These are phyloP conservation scores for Phortica okadai DNA, from an alignment of 2,888 invertebrate genomes.

Conservation along the genomic window DNA sequence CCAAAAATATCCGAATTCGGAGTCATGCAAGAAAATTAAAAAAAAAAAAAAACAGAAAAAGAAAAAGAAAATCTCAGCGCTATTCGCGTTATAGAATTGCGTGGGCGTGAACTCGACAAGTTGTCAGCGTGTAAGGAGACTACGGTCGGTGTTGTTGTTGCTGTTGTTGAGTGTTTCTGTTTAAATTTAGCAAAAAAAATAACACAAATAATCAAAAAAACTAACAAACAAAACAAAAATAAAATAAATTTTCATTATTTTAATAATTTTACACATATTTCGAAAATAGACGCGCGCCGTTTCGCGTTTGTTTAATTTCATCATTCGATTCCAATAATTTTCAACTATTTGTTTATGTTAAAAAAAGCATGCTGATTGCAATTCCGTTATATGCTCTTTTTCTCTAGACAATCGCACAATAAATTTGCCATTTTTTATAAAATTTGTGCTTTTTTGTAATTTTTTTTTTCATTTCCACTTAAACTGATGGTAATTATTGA, in stretches of 20 bases:
- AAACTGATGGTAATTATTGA: too few relatives aligned
- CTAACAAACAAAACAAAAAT: conserved; percentile 11
- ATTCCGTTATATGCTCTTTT: neutral
- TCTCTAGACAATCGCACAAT: neutral
- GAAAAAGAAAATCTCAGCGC: neutral
- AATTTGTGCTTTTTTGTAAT: too few relatives aligned
- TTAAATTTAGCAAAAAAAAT: conserved; percentile 59
- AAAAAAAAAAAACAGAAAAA: neutral
- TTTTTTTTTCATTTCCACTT: too few relatives aligned
- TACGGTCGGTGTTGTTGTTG: conserved; percentile 39
- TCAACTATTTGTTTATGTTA: neutral
- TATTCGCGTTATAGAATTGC: conserved; percentile 30
- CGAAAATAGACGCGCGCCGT: conserved; percentile 46
- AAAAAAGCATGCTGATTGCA: neutral
- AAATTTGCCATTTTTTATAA: too few relatives aligned
- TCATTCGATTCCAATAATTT: conserved; percentile 21
- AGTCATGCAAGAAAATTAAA: conserved; percentile 55
- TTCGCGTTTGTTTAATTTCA: conserved; percentile 13
- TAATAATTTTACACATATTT: conserved; percentile 56
- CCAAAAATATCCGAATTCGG: conserved; percentile 74
- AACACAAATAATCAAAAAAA: conserved; percentile 41
- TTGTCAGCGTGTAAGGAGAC: neutral
- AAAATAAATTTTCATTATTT: conserved; percentile 44
- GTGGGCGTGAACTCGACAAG: conserved; percentile 58
- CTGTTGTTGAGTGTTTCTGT: conserved; percentile 59